Conservation (phyloP, 2,113 vertebrate genomes). For the Mastomys natalensis region DNA sequence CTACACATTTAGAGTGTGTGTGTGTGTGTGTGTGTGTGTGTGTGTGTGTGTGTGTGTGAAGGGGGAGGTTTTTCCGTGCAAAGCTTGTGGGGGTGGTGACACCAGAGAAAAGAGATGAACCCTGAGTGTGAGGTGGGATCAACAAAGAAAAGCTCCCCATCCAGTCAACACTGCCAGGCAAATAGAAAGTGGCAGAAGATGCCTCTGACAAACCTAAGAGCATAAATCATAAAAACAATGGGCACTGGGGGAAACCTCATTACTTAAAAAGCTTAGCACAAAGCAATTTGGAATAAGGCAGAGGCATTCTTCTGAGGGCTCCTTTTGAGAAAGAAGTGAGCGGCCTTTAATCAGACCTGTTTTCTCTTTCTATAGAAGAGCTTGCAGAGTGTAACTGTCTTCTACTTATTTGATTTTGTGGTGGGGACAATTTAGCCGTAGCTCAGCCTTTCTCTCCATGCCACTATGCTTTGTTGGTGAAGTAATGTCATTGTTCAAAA, state of each 20-base stretch:
- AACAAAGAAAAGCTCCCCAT: not conserved
- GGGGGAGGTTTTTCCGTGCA: too few relatives aligned
- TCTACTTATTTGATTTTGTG: not conserved
- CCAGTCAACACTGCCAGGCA: not conserved
- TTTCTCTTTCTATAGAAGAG: constrained; percentile 60
- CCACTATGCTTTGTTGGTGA: not conserved
- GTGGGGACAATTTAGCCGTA: not conserved
- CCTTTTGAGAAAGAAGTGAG: constrained; percentile 46
- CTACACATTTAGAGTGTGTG: not conserved
- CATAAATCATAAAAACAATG: constrained; percentile 24
- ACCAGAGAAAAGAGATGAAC: not conserved
- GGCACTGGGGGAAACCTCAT: not conserved
- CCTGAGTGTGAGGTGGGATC: too few relatives aligned
- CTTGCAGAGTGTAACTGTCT: not conserved
- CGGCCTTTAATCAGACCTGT: not conserved
- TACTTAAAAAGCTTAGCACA: not conserved
- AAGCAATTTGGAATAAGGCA: constrained; percentile 17
- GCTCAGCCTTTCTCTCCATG: not conserved
- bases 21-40: too few relatives aligned
- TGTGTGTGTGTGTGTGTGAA: too few relatives aligned
- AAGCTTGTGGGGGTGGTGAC: not conserved
- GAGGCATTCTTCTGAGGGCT: not conserved
- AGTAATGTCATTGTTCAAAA: not conserved
- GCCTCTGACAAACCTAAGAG: not conserved
- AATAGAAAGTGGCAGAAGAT: not conserved